Base-by-base conservation (phyloP, 64 coral and sea anemone species). In the Anthopleura sola region DNA sequence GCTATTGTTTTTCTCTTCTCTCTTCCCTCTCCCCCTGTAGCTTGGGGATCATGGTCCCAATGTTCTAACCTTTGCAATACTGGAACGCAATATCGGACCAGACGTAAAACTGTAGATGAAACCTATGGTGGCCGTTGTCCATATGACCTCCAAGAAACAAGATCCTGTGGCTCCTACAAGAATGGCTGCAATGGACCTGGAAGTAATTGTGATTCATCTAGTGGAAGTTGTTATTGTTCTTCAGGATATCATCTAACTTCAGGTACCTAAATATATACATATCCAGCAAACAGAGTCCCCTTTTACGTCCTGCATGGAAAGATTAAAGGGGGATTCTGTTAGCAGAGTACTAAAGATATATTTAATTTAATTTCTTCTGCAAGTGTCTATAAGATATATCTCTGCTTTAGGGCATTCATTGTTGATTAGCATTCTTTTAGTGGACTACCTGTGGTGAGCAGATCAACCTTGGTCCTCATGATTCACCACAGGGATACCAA, bases 141-240 rank as follows among this genome's bases (percentile, higher is more conserved):
- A 20, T 86, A 88, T 75, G 1, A 28, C 6, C 51, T 89, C 11
- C 21, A 21, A 46, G 79, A 92, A 49, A 48, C 20, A 50, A 31
- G 36, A 34, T 20, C 32, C 13, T 97, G 94, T 92, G 90, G 93
- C 3, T 29, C 82, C 75, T 28, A 37, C n/a, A 93, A 92, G 36
- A 89, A 89, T 60, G 90, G 94, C 16, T 97, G 94, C 81, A 20
- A 4, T 36, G 82, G 82, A 8, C 55, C 82, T 36, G 37, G 84
- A 7, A 85, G 86, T 15, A 18, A 26, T 24, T 97, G 94, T 69
- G 49, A 68, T 79, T 26, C 46, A 34, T 20, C 36, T 32, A 86
- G 21, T 92, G 93, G 93, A 31, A 49, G 48, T 3, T 95, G 93
- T 10, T 91, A 82, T 56, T 95, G 93, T 89, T 48, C 78, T 3